Evolutionary conservation across 2,888 invertebrate genomes (phyloP).

Genomic region (Spilosoma lubricipeda): DNA sequence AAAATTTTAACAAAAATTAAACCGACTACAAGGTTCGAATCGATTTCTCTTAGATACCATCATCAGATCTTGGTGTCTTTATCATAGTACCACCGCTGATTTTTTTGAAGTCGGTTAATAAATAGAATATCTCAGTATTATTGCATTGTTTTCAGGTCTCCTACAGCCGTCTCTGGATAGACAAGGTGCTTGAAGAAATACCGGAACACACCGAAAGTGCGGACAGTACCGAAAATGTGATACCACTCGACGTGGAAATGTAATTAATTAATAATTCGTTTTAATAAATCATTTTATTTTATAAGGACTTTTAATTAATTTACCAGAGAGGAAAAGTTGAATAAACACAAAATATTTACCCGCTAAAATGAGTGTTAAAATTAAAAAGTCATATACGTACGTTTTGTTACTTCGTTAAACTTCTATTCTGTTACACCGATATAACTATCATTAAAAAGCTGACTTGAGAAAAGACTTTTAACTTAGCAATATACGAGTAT

Average conservation of each 20-base stretch:
- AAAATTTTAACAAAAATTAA: too few relatives aligned
- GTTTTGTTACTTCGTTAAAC: background rate
- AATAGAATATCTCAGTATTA: too few relatives aligned
- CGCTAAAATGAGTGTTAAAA: background rate
- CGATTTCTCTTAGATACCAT: too few relatives aligned
- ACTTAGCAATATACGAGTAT: too few relatives aligned
- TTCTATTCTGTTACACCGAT: background rate
- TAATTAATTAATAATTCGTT: constrained; percentile 4
- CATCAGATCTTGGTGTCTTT: too few relatives aligned
- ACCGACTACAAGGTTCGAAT: too few relatives aligned
- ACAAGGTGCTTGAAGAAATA: constrained; percentile 62
- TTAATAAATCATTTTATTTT: constrained; percentile 15
- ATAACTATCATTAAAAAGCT: background rate
- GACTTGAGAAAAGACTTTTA: background rate
- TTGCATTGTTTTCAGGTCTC: constrained; percentile 66
- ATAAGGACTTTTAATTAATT: constrained; percentile 3
- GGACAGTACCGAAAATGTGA: constrained; percentile 74
- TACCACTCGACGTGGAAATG: constrained; percentile 58
- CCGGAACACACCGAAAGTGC: constrained; percentile 64
- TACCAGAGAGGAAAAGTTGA: background rate
- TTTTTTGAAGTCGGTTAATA: too few relatives aligned
- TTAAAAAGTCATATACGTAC: background rate
- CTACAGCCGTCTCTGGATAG: constrained; percentile 75
- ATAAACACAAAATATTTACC: background rate
- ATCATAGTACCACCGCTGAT: too few relatives aligned